Percentiles rank a stretch among this genome's conserved stretches.
Evolutionary conservation across 2,113 vertebrate genomes (phyloP).

Genomic region (Pagrus major): DNA sequence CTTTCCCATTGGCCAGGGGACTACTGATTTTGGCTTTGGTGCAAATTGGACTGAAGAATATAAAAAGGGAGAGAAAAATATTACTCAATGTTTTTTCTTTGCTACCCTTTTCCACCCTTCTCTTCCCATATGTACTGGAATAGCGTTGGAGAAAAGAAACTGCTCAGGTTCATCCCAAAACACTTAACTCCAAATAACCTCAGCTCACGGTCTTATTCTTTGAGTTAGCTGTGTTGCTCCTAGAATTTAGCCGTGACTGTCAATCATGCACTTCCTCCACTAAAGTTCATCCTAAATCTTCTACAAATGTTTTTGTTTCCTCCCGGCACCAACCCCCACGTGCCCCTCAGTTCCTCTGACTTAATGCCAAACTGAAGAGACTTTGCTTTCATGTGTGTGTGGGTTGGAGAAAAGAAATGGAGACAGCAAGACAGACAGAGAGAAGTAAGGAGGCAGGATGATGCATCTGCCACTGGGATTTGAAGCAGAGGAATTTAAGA

Average conservation of each 20-base stretch:
- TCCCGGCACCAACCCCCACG: slow-evolving; percentile 38
- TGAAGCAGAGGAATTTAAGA: slow-evolving; percentile 36
- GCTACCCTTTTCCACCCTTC: slow-evolving; percentile 57
- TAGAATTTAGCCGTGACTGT: slow-evolving; percentile 65
- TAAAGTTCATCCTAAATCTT: slow-evolving; percentile 54
- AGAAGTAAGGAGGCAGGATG: slow-evolving; percentile 2
- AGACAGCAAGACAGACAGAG: slow-evolving; percentile 1
- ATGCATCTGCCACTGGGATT: slow-evolving; percentile 40
- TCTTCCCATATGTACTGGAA: slow-evolving; percentile 32
- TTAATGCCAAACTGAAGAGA: slow-evolving; percentile 55
- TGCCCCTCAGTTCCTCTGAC: slow-evolving; percentile 56
- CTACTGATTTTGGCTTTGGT: slow-evolving; percentile 75
- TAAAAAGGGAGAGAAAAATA: slow-evolving; percentile 71
- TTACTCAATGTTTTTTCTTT: slow-evolving; percentile 54
- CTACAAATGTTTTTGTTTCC: slow-evolving; percentile 69
- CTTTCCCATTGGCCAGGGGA: slow-evolving; percentile 74
- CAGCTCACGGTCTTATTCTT: slow-evolving; percentile 52
- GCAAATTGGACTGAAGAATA: slow-evolving; percentile 68
- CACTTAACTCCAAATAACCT: slow-evolving; percentile 63
- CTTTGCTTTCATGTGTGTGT: slow-evolving; percentile 59
- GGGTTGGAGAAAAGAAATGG: slow-evolving; percentile 23
- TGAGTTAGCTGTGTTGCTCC: slow-evolving; percentile 53
- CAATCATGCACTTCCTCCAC: slow-evolving; percentile 60
- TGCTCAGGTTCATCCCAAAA: slow-evolving; percentile 20
- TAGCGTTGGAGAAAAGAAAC: slow-evolving; percentile 34